Evolutionary conservation across 2,797 vertebrate genomes (phyloP).

Genomic region (Myripristis jacobus): DNA sequence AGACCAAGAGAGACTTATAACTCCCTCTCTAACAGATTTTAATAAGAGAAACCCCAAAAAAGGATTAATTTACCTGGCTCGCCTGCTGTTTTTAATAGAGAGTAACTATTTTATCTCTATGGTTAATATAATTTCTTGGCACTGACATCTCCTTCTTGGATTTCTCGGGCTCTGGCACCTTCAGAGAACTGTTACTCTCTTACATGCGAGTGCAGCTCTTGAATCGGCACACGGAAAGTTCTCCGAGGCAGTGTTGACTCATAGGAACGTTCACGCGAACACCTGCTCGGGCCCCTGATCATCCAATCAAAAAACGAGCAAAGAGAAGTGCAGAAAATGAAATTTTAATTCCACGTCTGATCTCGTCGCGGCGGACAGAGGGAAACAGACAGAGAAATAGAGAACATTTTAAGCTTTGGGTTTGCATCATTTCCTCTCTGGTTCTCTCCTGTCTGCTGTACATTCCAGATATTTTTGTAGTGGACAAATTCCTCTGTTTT

Average conservation of each 20-base stretch:
- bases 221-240: slow-evolving; percentile 68
- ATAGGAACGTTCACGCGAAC: slow-evolving; percentile 52
- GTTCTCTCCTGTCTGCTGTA: slow-evolving; percentile 46
- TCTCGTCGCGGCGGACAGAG: slow-evolving; percentile 58
- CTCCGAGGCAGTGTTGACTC: slow-evolving; percentile 63
- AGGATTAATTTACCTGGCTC: slow-evolving; percentile 67
- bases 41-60: slow-evolving; percentile 69
- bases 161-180: slow-evolving; percentile 62
- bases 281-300: slow-evolving; percentile 63
- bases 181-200: slow-evolving; percentile 70
- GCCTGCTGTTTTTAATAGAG: slow-evolving; percentile 73
- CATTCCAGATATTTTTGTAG: slow-evolving; percentile 76
- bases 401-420: slow-evolving; percentile 49
- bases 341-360: slow-evolving; percentile 69
- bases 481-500: slow-evolving; percentile 58
- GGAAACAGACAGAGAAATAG: slow-evolving; percentile 49
- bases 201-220: slow-evolving; percentile 66
- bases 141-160: slow-evolving; percentile 55
- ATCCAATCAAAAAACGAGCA: slow-evolving; percentile 44
- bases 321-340: slow-evolving; percentile 59
- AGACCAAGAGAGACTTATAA: slow-evolving; percentile 71
- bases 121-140: slow-evolving; percentile 71
- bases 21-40: slow-evolving; percentile 65
- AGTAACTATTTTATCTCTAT: slow-evolving; percentile 75
- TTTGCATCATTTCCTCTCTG: slow-evolving; percentile 78